These are phyloP conservation scores for Epicampocera succincta DNA, from an alignment of 2,888 invertebrate genomes.

Conservation along the genomic window DNA sequence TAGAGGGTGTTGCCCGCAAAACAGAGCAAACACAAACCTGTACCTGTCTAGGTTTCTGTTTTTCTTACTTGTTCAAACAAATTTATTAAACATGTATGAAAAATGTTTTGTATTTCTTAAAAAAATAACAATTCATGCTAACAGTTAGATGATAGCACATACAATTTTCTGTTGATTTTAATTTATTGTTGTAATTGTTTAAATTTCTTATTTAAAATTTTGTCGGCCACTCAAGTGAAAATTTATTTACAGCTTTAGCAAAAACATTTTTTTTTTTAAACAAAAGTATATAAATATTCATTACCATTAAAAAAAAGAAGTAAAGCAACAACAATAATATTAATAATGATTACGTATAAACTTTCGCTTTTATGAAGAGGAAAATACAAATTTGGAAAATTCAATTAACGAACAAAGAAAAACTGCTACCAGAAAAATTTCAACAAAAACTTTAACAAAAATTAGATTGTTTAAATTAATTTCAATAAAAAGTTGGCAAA, in stretches of 20 bases:
- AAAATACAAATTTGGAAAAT: constrained; percentile 5
- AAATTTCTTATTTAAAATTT: constrained; percentile 37
- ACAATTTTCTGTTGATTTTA: not conserved
- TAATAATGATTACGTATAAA: constrained; percentile 29
- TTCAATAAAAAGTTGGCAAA: no score
- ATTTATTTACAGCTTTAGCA: constrained; percentile 46
- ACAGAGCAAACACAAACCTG: constrained; percentile 32
- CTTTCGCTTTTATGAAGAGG: constrained; percentile 48
- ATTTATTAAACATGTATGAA: not conserved
- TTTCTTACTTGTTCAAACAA: not conserved
- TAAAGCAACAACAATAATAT: constrained; percentile 13
- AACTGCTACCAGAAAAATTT: no score
- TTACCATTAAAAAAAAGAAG: no score
- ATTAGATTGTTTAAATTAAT: no score
- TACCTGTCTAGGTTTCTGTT: constrained; percentile 8
- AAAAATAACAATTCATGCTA: no score
- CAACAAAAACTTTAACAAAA: no score
- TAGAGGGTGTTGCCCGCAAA: constrained; percentile 12
- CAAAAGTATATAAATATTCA: constrained; percentile 15
- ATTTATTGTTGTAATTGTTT: constrained; percentile 30
- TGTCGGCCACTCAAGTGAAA: constrained; percentile 52
- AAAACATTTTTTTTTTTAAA: constrained; percentile 17
- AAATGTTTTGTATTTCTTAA: no score
- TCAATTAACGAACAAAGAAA: not conserved
- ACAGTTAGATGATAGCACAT: no score